Percentiles rank a stretch among this genome's conserved stretches.
phyloP scores from a whole-genome alignment of 2,113 vertebrate genomes.

The Ailuropoda melanoleuca region DNA sequence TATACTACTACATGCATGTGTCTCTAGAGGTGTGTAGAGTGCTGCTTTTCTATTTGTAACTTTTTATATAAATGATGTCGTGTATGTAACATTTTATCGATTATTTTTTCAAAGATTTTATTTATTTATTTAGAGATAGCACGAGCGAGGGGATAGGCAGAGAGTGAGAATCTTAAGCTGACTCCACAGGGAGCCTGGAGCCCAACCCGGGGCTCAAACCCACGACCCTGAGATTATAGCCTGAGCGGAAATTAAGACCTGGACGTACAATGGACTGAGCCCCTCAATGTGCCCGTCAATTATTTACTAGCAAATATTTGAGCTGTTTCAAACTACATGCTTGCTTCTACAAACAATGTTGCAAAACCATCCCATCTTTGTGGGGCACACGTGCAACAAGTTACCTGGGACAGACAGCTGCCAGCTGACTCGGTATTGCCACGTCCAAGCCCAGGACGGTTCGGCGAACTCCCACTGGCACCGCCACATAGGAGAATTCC shows the following conservation, averaged over 20 bases:
- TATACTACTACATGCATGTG: neutral
- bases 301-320: neutral
- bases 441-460: fast-evolving
- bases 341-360: neutral
- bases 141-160: too few relatives aligned
- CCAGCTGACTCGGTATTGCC: neutral
- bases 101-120: too few relatives aligned
- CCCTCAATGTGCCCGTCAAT: too few relatives aligned
- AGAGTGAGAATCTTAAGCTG: too few relatives aligned
- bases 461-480: neutral
- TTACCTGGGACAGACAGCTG: neutral
- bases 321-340: neutral
- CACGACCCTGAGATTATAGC: too few relatives aligned
- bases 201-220: too few relatives aligned
- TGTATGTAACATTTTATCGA: neutral
- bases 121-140: too few relatives aligned
- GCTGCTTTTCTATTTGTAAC: neutral
- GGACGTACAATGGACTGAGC: too few relatives aligned
- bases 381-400: too few relatives aligned
- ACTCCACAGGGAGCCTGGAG: too few relatives aligned
- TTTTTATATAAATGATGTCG: neutral
- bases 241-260: too few relatives aligned
- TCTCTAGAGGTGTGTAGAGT: neutral
- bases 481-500: neutral
- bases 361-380: neutral